Percentiles rank a stretch among this genome's conserved stretches.
Evolutionary conservation across 64 coral and sea anemone species (phyloP).

Genomic region (Porites australiensis): DNA sequence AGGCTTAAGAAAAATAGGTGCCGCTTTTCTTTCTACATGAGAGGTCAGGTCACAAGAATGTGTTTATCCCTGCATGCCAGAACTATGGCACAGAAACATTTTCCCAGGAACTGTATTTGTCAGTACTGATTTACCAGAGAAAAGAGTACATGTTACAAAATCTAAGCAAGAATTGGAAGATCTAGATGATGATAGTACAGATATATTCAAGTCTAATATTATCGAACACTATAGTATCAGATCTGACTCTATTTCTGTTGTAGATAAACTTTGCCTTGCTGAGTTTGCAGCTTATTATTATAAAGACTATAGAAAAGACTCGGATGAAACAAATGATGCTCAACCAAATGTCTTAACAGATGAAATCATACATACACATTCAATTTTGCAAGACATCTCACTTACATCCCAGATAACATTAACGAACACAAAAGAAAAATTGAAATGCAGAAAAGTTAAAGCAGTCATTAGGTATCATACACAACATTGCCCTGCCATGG

Average conservation of each 20-base stretch:
- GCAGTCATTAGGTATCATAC: conserved; percentile 70
- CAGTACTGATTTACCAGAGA: conserved; percentile 26
- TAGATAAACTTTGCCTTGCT: conserved; percentile 38
- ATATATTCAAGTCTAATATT: neutral
- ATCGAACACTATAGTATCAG: too few species aligned
- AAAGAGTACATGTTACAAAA: conserved; percentile 23
- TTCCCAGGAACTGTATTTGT: conserved; percentile 64
- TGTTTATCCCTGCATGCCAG: conserved; percentile 50
- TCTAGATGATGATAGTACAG: conserved; percentile 34
- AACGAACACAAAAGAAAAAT: conserved; percentile 54
- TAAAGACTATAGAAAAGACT: conserved; percentile 12
- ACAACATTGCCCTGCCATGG: conserved; percentile 61
- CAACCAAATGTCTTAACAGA: conserved; percentile 64
- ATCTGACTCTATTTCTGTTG: neutral
- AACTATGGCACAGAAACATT: conserved; percentile 46
- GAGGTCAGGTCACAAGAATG: conserved; percentile 67
- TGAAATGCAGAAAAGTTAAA: conserved; percentile 80
- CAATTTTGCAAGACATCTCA: neutral
- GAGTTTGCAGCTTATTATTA: conserved; percentile 62
- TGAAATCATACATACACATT: conserved; percentile 46
- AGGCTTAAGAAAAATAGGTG: too few species aligned
- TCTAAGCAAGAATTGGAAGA: conserved; percentile 55
- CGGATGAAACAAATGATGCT: conserved; percentile 43
- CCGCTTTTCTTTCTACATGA: neutral
- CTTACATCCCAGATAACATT: conserved; percentile 33